A percentile compares a stretch with the other conserved stretches of the same genome.
These are phyloP conservation scores for Sebastes nivosus DNA, from an alignment of 2,797 vertebrate genomes.

Conservation along the genomic window DNA sequence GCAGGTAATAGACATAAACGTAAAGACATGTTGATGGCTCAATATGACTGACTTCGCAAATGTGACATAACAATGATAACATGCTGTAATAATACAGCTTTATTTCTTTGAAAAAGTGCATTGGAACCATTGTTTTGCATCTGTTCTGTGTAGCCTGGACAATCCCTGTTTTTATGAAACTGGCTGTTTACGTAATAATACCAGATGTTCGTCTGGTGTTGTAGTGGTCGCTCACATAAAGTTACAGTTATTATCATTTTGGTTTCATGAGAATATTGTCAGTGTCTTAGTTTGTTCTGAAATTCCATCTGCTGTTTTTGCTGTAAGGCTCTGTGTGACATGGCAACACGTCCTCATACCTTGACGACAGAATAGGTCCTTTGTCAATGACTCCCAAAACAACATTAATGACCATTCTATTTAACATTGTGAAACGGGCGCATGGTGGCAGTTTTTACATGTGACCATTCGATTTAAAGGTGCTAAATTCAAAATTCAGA, in stretches of 20 bases:
- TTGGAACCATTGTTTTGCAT: neutral
- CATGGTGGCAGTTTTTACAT: too few species aligned
- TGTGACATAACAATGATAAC: slow-evolving; percentile 8
- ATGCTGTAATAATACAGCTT: neutral
- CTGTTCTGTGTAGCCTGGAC: neutral
- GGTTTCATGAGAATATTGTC: slow-evolving; percentile 10
- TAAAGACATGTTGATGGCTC: neutral
- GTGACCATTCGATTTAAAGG: too few species aligned
- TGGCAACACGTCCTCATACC: neutral
- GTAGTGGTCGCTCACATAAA: neutral
- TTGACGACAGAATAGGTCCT: neutral
- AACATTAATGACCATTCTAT: neutral
- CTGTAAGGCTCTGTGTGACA: neutral
- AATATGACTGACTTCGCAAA: neutral
- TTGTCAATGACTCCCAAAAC: neutral
- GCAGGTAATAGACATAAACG: neutral
- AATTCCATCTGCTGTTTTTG: neutral
- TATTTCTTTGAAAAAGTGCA: neutral
- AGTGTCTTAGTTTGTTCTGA: neutral
- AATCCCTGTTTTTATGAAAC: slow-evolving; percentile 20
- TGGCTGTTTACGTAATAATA: slow-evolving; percentile 51
- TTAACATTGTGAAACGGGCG: too few species aligned
- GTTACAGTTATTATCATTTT: neutral
- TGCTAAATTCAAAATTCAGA: too few species aligned
- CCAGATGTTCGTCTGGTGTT: slow-evolving; percentile 49